Base-by-base conservation (phyloP, 2,113 vertebrate genomes). In the Macquaria ambigua region DNA sequence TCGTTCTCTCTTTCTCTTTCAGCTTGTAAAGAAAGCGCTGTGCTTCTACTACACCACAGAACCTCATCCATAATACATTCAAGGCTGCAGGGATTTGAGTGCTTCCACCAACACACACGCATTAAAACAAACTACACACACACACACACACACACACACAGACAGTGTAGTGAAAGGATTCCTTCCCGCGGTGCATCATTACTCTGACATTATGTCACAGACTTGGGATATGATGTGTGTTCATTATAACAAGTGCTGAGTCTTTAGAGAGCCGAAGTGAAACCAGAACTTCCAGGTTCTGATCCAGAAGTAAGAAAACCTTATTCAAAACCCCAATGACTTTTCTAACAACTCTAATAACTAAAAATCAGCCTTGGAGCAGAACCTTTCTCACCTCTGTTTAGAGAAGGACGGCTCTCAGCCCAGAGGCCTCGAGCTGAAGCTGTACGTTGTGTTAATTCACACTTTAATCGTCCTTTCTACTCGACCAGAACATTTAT, bases 11-110 rank as follows among this genome's bases (percentile, higher is more conserved):
- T 34, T 37, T 41, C 63, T 74, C 43, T 72, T 72, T 25, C 8
- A 14, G 34, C 25, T 12, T 43, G n/a, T 63, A 18, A 50, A 82
- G 28, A 15, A 41, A 69, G 34, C 3, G 3, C 34, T 18, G n/a
- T 12, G 56, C 55, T 23, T 59, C 55, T 8, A 11, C 39, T 31
- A 39, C 64, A 69, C 20, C 43, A 63, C 12, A 74, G 31, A 55
- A 15, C n/a, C 73, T 84, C 77, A 84, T 81, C 21, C 62, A 81
- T 81, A 50, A 88, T 31, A 55, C 68, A 87, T 73, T 25, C 37
- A 68, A 46, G 59, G 61, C 62, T 69, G 61, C 43, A 28, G 37
- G 34, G 63, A 79, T 39, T 74, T 14, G 41, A 80, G 25, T 39
- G 46, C 46, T 31, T 25, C 48, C 39, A 55, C 58, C 67, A 39